Evolutionary conservation across 2,888 invertebrate genomes (phyloP).

Genomic region (Conops quadrifasciatus): DNA sequence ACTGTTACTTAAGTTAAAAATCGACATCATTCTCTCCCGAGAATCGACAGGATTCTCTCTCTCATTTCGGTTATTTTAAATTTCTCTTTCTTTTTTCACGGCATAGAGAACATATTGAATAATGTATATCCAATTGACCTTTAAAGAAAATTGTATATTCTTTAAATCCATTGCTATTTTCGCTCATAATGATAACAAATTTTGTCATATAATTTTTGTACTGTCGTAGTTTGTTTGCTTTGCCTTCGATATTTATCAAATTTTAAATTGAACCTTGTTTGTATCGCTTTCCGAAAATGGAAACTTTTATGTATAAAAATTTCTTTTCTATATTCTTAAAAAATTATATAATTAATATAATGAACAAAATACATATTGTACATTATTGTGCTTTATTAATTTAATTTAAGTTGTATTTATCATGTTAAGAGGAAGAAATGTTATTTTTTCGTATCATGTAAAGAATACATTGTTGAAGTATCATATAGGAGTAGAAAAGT

Average conservation of each 20-base stretch:
- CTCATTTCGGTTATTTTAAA: too few relatives aligned
- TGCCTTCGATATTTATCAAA: too few relatives aligned
- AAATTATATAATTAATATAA: slow-evolving; percentile 22
- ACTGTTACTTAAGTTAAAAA: slow-evolving; percentile 1
- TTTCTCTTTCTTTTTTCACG: too few relatives aligned
- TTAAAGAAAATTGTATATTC: too few relatives aligned
- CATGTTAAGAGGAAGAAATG: not conserved
- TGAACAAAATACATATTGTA: slow-evolving; percentile 28
- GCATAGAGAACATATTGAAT: too few relatives aligned
- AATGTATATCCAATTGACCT: too few relatives aligned
- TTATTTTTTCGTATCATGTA: not conserved
- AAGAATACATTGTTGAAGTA: slow-evolving; percentile 22
- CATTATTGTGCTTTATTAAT: slow-evolving; percentile 31
- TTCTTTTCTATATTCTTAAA: slow-evolving; percentile 16
- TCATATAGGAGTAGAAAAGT: slow-evolving; percentile 16
- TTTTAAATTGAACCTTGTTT: not conserved
- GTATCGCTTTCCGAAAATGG: not conserved
- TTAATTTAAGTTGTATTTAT: slow-evolving; percentile 20
- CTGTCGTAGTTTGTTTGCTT: not conserved
- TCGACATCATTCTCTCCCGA: not conserved
- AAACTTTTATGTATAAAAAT: too few relatives aligned
- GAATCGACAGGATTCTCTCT: too few relatives aligned
- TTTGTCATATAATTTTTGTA: not conserved
- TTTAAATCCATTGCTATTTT: too few relatives aligned
- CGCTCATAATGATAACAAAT: not conserved